Evolutionary conservation across 2,888 invertebrate genomes (phyloP), one percentile per base, ranked within the genome.

Genomic region (Tenthredo distinguenda): DNA sequence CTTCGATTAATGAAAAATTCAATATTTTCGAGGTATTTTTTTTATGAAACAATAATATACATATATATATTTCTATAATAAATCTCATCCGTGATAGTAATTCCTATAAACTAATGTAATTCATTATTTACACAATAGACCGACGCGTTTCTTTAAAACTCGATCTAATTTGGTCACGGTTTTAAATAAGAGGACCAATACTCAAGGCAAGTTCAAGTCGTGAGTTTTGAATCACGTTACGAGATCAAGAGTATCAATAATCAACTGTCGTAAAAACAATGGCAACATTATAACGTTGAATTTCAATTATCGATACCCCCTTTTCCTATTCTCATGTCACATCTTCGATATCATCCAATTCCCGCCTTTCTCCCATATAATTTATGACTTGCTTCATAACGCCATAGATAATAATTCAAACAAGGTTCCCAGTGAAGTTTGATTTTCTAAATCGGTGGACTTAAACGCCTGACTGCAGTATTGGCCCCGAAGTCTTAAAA

Each of bases 61-160:
- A 88, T 90, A 88, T 91, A 91, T 88, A 89, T 85, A 85, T 77
- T 83, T 86, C 87, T 91, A 91, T 90, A 87, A 88, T 90, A 90
- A 88, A 90, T 91, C 88, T 86, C 89, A 89, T 89, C 86, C 86
- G 86, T 89, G 89, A 87, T 90, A 88, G n/a, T 68, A 37, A 81
- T 81, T 71, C 1, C 68, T 83, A 83, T 83, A 50, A 47, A 55
- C 55, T 55, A 55, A 55, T 55, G n/a, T 55, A n/a, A 55, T 37
- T 71, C 9, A 31, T 65, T 82, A 82, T 82, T 62, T 82, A 82
- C 82, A 82, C 9, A 43, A 65, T 79, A 79, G 82, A 82, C 65
- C 82, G 65, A 65, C 26, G 18, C 12, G 65, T 82, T 65, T 18
- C 21, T 58, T 47, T 31, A 82, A 82, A 82, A 65, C 40, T 82